Base-by-base conservation (phyloP, 2,113 vertebrate species). In the Nyctereutes procyonoides region DNA sequence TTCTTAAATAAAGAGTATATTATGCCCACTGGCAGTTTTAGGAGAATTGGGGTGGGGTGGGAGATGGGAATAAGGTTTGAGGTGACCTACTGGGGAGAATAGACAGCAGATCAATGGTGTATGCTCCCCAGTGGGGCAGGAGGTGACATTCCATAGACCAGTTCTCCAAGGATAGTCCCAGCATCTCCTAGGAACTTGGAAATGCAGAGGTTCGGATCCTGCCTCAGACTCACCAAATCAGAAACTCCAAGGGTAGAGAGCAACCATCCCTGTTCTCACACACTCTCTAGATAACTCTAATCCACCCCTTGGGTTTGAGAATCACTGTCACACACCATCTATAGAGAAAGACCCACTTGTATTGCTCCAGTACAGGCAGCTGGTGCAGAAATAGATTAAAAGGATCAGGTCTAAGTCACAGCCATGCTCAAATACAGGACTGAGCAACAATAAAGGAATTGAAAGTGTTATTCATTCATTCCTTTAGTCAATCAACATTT, bases 281-380 rank as follows among this genome's bases (percentile, higher is more conserved):
- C 1, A 0, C 56, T 13, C 5, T 69, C 30, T 0, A 1, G 38
- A 55, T 19, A 32, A 22, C 26, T 71, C 12, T 9, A 19, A 16
- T 10, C 22, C 20, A 1, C 8, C 3, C 60, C 65, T 56, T 2
- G 4, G 48, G 53, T 56, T 35, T 74, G 82, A 16, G 63, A 81
- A 35, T 48, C 67, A 10, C 48, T 6, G 1, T 67, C 22, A 0
- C 7, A 10, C 32, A 28, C 60, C 3, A 1, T 17, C 62, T 32
- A 35, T 38, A 32, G 28, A 73, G 77, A 58, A 38, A 80, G 88
- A 53, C 8, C 65, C 22, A 3, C 32, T 14, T 48, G 38, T 10
- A n/a, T 4, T 4, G 10, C 22, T 87, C 15, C 69, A 62, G 19
- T 56, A 6, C 6, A 14, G 30, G 30, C 1, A 22, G n/a, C 53